A percentile compares a stretch with the other conserved stretches of the same genome.
These are phyloP conservation scores for Formica aserva DNA, from an alignment of 2,888 invertebrate species.

Conservation along the genomic window DNA sequence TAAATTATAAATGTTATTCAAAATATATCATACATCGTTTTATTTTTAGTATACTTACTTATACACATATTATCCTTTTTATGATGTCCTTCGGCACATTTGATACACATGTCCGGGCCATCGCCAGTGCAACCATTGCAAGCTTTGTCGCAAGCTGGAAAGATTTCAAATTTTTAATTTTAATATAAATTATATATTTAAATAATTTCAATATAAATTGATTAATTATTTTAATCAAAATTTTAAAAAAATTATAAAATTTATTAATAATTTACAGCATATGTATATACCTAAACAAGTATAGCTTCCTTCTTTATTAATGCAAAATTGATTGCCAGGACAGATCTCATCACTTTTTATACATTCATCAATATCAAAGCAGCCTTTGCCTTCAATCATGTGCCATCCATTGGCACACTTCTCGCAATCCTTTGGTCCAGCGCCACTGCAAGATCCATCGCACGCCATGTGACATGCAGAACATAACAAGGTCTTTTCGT, in stretches of 20 bases:
- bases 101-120: conserved; percentile 95
- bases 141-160: conserved; percentile 91
- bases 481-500: conserved; percentile 91
- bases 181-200: background rate
- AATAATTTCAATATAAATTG: no score
- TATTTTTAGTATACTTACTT: conserved; percentile 87
- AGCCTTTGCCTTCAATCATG: no score
- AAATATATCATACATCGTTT: background rate
- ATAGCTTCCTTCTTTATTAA: no score
- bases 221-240: background rate
- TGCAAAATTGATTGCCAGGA: no score
- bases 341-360: no score
- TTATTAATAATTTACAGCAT: no score
- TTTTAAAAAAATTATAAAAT: background rate
- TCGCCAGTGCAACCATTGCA: conserved; percentile 95
- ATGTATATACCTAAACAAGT: no score
- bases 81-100: conserved; percentile 92
- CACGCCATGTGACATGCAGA: conserved; percentile 93
- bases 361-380: no score
- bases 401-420: conserved; percentile 90
- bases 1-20: conserved; percentile 6
- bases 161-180: background rate
- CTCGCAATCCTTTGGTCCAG: conserved; percentile 90
- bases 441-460: conserved; percentile 91
- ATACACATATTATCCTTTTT: conserved; percentile 92